Evolutionary conservation across 1,140 invertebrate genomes (phyloP).

Genomic region (Hyles vespertilio): DNA sequence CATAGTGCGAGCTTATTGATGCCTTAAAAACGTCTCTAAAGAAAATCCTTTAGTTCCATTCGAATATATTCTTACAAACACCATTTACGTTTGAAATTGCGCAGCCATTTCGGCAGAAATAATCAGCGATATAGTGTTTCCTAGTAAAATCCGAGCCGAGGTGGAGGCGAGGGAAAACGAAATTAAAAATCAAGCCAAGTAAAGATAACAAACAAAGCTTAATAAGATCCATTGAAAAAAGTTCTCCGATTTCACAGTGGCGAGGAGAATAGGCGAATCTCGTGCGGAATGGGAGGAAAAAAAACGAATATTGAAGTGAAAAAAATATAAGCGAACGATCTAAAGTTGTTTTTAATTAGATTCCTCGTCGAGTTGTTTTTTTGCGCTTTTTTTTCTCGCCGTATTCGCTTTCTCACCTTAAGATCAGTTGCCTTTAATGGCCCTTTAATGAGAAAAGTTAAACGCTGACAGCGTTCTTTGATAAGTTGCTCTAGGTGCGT

Average conservation of each 20-base stretch:
- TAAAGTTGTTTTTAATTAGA: slow-evolving; percentile 33
- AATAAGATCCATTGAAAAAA: slow-evolving; percentile 7
- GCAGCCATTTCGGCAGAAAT: too few relatives aligned
- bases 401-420: slow-evolving; percentile 25
- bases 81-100: too few relatives aligned
- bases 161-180: too few relatives aligned
- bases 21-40: too few relatives aligned
- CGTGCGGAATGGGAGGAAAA: slow-evolving; percentile 2
- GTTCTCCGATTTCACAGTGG: slow-evolving; percentile 4
- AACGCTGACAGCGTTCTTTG: neutral
- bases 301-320: slow-evolving; percentile 13
- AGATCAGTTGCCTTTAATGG: slow-evolving; percentile 23
- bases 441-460: slow-evolving; percentile 37
- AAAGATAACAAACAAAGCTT: slow-evolving; percentile 6
- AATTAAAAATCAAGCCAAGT: neutral
- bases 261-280: neutral
- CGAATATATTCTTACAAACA: too few relatives aligned
- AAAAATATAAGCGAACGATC: slow-evolving; percentile 22
- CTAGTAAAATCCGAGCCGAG: too few relatives aligned
- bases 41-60: too few relatives aligned
- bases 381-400: slow-evolving; percentile 17
- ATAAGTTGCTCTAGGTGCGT: neutral
- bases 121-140: too few relatives aligned
- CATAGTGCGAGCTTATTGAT: too few relatives aligned
- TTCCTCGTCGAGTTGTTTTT: slow-evolving; percentile 26